phyloP scores from a whole-genome alignment of 2,113 vertebrate species.

The Aptenodytes forsteri region DNA sequence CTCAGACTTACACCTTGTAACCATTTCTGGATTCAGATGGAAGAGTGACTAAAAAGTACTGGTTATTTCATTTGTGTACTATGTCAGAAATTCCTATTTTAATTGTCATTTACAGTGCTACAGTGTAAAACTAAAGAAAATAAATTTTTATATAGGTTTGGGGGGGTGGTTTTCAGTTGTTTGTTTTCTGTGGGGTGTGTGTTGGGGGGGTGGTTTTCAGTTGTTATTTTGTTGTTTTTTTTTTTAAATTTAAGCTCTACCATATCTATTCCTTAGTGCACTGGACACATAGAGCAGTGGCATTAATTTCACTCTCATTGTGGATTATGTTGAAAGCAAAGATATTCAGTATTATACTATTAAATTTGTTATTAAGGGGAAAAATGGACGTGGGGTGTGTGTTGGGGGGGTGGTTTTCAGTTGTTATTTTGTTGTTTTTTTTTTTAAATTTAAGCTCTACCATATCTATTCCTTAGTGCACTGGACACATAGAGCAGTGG shows the following conservation, averaged over 20 bases:
- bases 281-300: neutral
- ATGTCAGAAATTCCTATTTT: neutral
- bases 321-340: neutral
- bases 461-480: neutral
- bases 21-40: neutral
- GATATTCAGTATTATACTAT: neutral
- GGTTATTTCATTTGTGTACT: neutral
- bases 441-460: neutral
- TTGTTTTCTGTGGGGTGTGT: too few species aligned
- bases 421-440: neutral
- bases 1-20: neutral
- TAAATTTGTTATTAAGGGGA: neutral
- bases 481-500: neutral
- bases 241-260: neutral
- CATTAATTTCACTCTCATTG: neutral
- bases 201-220: neutral
- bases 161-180: neutral
- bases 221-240: neutral
- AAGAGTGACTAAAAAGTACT: neutral
- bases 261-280: neutral
- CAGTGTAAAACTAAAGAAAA: neutral
- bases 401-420: neutral
- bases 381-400: too few species aligned
- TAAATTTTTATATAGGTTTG: neutral
- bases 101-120: neutral